Evolutionary conservation across 2,888 invertebrate species (phyloP).

Genomic region (Galeruca laticollis): DNA sequence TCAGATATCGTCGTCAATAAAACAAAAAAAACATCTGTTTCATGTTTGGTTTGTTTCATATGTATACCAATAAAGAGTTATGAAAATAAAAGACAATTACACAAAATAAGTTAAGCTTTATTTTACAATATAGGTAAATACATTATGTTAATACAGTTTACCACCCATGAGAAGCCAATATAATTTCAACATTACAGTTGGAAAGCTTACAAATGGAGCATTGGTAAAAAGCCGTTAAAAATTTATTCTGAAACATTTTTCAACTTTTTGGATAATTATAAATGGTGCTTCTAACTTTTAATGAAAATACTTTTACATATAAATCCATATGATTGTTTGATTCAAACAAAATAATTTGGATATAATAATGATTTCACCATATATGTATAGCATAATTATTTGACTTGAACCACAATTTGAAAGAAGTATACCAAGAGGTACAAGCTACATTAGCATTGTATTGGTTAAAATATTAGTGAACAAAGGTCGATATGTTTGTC

Average conservation of each 20-base stretch:
- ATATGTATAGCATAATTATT: no score
- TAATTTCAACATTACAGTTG: slow-evolving; percentile 54
- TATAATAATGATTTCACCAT: no score
- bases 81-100: slow-evolving; percentile 50
- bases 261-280: background rate
- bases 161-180: slow-evolving; percentile 65
- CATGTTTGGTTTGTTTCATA: background rate
- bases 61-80: background rate
- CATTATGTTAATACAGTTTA: slow-evolving; percentile 62
- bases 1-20: no score
- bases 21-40: no score
- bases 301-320: no score
- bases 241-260: slow-evolving; percentile 5
- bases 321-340: no score
- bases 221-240: slow-evolving; percentile 55
- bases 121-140: slow-evolving; percentile 65
- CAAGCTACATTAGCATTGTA: no score
- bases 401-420: no score
- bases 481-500: background rate
- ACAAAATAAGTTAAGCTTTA: slow-evolving; percentile 68
- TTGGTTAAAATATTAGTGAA: no score
- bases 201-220: slow-evolving; percentile 59
- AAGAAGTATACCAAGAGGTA: no score
- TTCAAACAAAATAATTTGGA: no score
- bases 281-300: background rate